A percentile compares a stretch with the other conserved stretches of the same genome.
Evolutionary conservation across 2,113 vertebrate species (phyloP).

Genomic region (Prochilodus magdalenae): DNA sequence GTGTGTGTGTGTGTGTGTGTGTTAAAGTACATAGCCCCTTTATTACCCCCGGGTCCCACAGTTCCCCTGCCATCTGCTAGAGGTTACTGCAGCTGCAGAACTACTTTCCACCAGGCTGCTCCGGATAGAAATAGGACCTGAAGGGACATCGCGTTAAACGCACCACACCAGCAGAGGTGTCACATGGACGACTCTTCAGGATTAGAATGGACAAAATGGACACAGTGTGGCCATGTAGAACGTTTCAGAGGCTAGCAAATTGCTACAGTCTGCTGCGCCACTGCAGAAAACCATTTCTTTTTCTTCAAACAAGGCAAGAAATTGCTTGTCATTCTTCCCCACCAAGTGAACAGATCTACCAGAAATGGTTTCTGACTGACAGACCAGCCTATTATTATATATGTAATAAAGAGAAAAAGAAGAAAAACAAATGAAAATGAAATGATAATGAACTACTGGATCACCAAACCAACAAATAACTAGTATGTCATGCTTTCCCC

Average conservation of each 20-base stretch:
- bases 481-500: too few relatives aligned
- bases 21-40: slow-evolving; percentile 58
- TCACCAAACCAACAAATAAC: too few relatives aligned
- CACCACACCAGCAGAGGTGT: background rate
- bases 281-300: background rate
- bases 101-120: slow-evolving; percentile 58
- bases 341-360: background rate
- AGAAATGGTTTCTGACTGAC: background rate
- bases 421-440: too few relatives aligned
- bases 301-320: background rate
- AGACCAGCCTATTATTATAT: too few relatives aligned
- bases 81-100: slow-evolving; percentile 62
- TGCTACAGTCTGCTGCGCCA: background rate
- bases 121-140: background rate
- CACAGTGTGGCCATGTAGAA: background rate
- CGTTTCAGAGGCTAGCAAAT: background rate
- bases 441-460: too few relatives aligned
- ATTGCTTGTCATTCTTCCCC: background rate
- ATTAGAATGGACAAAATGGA: background rate
- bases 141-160: background rate
- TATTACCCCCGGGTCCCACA: slow-evolving; percentile 61
- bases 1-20: background rate
- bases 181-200: slow-evolving; percentile 3
- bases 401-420: too few relatives aligned
- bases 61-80: slow-evolving; percentile 69